phyloP scores from a whole-genome alignment of 2,888 invertebrate genomes.

The Heliconius ethilla region DNA sequence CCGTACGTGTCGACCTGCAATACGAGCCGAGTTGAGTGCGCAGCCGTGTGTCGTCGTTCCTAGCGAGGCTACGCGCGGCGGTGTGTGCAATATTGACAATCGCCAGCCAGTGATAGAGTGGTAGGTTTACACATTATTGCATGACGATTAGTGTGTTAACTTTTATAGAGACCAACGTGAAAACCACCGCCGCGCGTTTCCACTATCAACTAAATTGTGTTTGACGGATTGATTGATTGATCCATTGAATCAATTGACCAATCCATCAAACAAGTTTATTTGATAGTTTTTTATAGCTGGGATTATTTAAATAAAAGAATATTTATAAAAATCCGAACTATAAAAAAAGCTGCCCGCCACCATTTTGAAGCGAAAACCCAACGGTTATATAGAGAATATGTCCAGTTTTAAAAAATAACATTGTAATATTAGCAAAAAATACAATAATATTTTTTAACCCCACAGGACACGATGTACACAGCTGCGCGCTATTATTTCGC shows the following conservation, averaged over 20 bases:
- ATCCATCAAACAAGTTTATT: constrained; percentile 27
- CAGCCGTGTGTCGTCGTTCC: constrained; percentile 81
- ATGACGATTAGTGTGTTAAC: constrained; percentile 40
- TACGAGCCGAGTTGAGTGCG: constrained; percentile 70
- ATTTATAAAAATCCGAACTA: constrained; percentile 49
- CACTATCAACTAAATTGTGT: constrained; percentile 49
- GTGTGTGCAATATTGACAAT: constrained; percentile 31
- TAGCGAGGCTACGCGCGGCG: constrained; percentile 62
- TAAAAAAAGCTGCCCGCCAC: constrained; percentile 67
- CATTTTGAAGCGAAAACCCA: constrained; percentile 68
- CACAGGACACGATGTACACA: constrained; percentile 78
- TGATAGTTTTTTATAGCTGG: constrained; percentile 49
- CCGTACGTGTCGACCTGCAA: constrained; percentile 75
- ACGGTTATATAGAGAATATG: constrained; percentile 61
- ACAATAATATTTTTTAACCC: constrained; percentile 64
- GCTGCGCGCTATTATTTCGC: constrained; percentile 77
- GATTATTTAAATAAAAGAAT: constrained; percentile 46
- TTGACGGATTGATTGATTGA: constrained; percentile 22
- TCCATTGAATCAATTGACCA: constrained; percentile 5
- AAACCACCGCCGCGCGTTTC: constrained; percentile 61
- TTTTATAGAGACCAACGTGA: constrained; percentile 29
- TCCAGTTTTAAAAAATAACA: constrained; percentile 39
- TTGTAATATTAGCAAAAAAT: constrained; percentile 41
- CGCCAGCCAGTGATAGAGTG: background rate
- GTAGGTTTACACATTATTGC: constrained; percentile 37